Base-by-base conservation (phyloP, 2,888 invertebrate species). In the Chymomyza fuscimana region DNA sequence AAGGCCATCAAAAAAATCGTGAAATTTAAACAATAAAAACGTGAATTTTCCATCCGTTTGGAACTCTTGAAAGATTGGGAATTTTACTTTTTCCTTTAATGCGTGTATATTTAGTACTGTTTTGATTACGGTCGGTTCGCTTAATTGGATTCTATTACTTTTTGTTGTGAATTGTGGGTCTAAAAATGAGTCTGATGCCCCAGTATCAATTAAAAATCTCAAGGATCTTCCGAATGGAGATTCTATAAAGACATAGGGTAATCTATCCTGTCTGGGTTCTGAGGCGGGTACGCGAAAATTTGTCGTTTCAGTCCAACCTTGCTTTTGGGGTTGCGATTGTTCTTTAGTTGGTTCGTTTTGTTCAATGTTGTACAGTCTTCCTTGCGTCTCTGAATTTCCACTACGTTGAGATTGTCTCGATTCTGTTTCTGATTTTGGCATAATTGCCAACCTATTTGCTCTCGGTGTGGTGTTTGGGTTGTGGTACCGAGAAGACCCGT, bases 161-260 rank as follows among this genome's bases (percentile, higher is more conserved):
- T 50, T 62, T 40, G 65, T 19, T 50, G 36, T 12, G 59, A 51
- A 32, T 68, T 72, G 16, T 52, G 36, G 50, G 15, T 50, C 50
- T 50, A 50, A 12, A 15, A 50, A 50, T 9, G 50, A 50, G 15
- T 12, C 15, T 12, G 50, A 50, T 50, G 50, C 50, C 15, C 50
- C 50, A 12, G 50, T 50, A 15, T 50, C 50, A 50, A 50, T 50
- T 50, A 50, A 50, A 50, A 50, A 50, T 50, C 15, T 50, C 15
- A 50, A 50, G 50, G 15, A 15, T 50, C 50, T 9, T 12, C 50
- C 50, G 16, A 62, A 46, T 22, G 22, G 36, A 50, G 36, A 40
- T 16, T n/a, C 5, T 15, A 36, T 62, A 16, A 58, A 32, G n/a
- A 58, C 46, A 29, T 19, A 56, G 7, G 25, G 46, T n/a, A 61